These are phyloP conservation scores for Drosophila kepulauana DNA, from an alignment of 1,140 invertebrate species.

Conservation along the genomic window DNA sequence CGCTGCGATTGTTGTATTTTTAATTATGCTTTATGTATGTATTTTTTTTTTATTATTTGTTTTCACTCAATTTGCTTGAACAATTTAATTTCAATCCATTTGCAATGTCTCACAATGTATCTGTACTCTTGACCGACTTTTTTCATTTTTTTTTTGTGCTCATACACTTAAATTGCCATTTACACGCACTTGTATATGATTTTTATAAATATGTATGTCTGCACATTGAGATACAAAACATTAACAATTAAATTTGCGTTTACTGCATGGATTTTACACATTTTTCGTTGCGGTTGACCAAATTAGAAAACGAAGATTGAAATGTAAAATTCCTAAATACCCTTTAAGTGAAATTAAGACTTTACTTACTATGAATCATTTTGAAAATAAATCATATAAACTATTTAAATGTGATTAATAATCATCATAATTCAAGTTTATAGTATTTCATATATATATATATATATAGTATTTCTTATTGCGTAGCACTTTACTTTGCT, in stretches of 20 bases:
- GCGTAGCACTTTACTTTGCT: too few species aligned
- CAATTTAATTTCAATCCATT: constrained; percentile 68
- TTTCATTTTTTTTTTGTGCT: not conserved
- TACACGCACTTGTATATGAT: constrained; percentile 15
- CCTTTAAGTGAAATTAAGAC: too few species aligned
- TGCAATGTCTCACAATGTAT: constrained; percentile 19
- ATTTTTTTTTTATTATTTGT: constrained; percentile 47
- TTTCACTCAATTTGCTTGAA: constrained; percentile 75
- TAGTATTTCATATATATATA: not conserved
- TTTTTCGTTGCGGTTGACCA: not conserved
- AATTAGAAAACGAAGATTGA: constrained; percentile 5
- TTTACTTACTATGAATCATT: not conserved
- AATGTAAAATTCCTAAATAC: not conserved
- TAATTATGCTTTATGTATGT: constrained; percentile 65
- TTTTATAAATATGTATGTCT: constrained; percentile 24
- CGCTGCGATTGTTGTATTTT: constrained; percentile 46
- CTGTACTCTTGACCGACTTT: constrained; percentile 67
- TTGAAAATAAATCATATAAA: not conserved
- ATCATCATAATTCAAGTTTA: too few species aligned
- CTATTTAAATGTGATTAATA: not conserved
- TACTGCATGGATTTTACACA: constrained; percentile 61
- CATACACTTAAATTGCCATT: constrained; percentile 48
- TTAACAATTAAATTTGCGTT: constrained; percentile 56
- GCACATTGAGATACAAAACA: constrained; percentile 16
- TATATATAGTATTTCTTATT: too few species aligned